Evolutionary conservation across 2,888 invertebrate species (phyloP).

Genomic region (Perizoma affinitatum): DNA sequence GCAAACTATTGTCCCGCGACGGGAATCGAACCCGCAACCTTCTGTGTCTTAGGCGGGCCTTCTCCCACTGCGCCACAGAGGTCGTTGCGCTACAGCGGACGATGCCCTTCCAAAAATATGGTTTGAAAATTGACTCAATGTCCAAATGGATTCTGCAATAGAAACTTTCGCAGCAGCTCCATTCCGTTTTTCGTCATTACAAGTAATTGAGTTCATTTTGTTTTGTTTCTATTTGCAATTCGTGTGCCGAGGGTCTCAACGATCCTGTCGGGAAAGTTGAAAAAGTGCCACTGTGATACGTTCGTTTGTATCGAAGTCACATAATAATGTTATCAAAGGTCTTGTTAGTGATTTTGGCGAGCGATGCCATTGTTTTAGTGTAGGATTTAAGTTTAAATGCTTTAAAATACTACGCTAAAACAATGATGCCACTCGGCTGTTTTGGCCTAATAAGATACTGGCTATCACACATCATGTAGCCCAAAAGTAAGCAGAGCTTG

Average conservation of each 20-base stretch:
- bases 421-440: too few species aligned
- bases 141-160: constrained; percentile 27
- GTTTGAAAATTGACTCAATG: constrained; percentile 26
- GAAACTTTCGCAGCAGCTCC: constrained; percentile 16
- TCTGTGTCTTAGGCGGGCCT: too few species aligned
- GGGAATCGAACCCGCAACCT: too few species aligned
- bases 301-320: neutral
- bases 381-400: too few species aligned
- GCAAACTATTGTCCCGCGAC: too few species aligned
- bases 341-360: too few species aligned
- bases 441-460: too few species aligned
- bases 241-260: constrained; percentile 1
- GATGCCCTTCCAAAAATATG: constrained; percentile 27
- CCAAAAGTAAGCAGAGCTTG: too few species aligned
- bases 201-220: constrained; percentile 24
- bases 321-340: neutral
- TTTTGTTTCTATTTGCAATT: constrained; percentile 20
- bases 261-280: neutral
- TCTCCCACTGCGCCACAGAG: too few species aligned
- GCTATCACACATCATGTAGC: too few species aligned
- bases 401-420: too few species aligned
- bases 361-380: too few species aligned
- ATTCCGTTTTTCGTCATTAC: constrained; percentile 23
- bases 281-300: neutral
- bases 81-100: constrained; percentile 5